These are phyloP conservation scores for Epizoanthus scotinus DNA, from an alignment of 92 coral and sea anemone genomes.

Conservation along the genomic window DNA sequence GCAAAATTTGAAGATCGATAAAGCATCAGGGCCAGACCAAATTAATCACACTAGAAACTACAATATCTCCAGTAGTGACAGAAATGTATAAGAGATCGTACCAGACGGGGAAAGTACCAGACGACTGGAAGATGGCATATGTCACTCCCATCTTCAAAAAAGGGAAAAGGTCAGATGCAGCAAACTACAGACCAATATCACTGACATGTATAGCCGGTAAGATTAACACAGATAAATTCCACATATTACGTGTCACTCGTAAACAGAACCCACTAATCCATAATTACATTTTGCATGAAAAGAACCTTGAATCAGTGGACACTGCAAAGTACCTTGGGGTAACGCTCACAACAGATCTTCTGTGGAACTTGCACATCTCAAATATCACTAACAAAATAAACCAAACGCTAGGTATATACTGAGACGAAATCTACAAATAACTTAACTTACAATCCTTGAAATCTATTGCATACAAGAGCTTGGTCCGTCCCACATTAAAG, in stretches of 20 bases:
- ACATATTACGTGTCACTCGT: not conserved
- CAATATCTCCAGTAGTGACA: too few relatives aligned
- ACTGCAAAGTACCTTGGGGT: constrained; percentile 6
- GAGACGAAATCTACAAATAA: not conserved
- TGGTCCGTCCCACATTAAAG: not conserved
- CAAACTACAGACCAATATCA: too few relatives aligned
- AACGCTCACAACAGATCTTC: not conserved
- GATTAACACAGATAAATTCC: constrained; percentile 2
- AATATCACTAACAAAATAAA: constrained; percentile 7
- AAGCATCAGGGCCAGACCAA: too few relatives aligned
- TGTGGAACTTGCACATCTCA: not conserved
- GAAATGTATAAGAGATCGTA: too few relatives aligned
- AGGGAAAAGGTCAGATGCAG: too few relatives aligned
- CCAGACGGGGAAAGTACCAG: too few relatives aligned
- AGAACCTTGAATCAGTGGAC: constrained; percentile 10
- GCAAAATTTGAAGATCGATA: too few relatives aligned
- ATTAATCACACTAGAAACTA: too few relatives aligned
- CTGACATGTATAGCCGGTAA: too few relatives aligned
- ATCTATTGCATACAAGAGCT: not conserved
- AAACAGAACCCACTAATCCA: not conserved
- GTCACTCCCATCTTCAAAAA: too few relatives aligned
- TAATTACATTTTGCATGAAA: constrained; percentile 10
- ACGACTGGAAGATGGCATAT: constrained; percentile 8
- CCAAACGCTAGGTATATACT: constrained; percentile 1
- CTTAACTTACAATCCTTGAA: not conserved